Base-by-base conservation (phyloP, 1,140 invertebrate species). In the Scaptomyza hsui region DNA sequence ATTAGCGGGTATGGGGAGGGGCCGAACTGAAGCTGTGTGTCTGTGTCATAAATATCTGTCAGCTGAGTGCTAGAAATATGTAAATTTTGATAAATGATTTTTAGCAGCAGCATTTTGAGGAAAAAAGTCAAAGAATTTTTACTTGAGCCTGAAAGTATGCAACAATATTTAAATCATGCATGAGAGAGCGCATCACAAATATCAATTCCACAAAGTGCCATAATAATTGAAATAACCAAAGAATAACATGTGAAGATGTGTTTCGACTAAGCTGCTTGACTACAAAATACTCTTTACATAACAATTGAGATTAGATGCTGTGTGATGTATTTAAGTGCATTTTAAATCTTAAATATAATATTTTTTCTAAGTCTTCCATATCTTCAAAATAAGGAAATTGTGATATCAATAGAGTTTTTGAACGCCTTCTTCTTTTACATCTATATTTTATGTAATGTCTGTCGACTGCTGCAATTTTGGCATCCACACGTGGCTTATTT, bases 41-140 rank as follows among this genome's bases (percentile, higher is more conserved):
- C 10, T 12, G 32, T n/a, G 37, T 45, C 44, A 47, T 53, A 69
- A 62, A 56, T 56, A 32, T 56, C 29, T 42, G 32, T 16, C 44
- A 32, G 48, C 60, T 32, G 16, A 72, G 53, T 49, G 18, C 13
- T 18, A 15, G n/a, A 64, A 47, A 59, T 47, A 71, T 57, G 51
- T 55, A 61, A 71, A 76, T 76, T 45, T 51, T 32, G 41, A 53
- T 39, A 39, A 15, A 59, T 49, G 53, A 69, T 70, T 63, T 70
- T 57, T 32, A 41, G 21, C 13, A 4, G 19, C 2, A 9, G 37
- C 4, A 53, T n/a, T 47, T 18, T 51, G 26, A 29, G 26, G 5
- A 56, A 42, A 70, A 70, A 64, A 71, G 55, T 64, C 29, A 3
- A 44, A 56, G 49, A 74, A 64, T 24, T 37, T 48, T 24, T 49